A percentile compares a stretch with the other conserved stretches of the same genome.
phyloP scores from a whole-genome alignment of 2,797 vertebrate genomes.

The Falco rusticolus region DNA sequence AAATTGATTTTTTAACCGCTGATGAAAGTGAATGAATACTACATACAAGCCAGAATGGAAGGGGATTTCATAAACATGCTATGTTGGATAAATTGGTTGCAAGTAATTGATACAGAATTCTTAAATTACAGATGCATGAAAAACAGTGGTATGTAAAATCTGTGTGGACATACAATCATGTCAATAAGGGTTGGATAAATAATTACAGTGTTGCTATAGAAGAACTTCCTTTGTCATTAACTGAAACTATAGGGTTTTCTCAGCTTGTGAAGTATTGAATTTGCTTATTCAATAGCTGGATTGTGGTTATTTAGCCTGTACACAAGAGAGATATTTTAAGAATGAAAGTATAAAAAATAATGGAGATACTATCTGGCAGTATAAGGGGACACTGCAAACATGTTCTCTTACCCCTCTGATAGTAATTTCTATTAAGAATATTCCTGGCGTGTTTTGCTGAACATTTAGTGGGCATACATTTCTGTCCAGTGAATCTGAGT shows the following conservation, averaged over 20 bases:
- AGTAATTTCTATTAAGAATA: neutral
- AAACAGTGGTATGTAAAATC: conserved; percentile 31
- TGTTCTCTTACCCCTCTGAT: neutral
- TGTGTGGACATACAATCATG: neutral
- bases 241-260: neutral
- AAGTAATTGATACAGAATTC: conserved; percentile 32
- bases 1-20: neutral
- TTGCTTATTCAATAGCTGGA: neutral
- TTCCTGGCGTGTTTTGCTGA: neutral
- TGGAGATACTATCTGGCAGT: neutral
- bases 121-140: neutral
- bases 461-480: neutral
- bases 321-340: neutral
- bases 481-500: neutral
- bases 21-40: neutral
- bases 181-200: neutral
- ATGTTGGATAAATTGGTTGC: neutral
- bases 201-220: neutral
- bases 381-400: neutral
- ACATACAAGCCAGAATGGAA: neutral
- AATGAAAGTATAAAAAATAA: neutral
- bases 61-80: neutral
- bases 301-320: neutral
- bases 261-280: neutral
- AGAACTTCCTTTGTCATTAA: neutral